Conservation (phyloP, 2,888 invertebrate species). For the Lasioglossum zephyrum region DNA sequence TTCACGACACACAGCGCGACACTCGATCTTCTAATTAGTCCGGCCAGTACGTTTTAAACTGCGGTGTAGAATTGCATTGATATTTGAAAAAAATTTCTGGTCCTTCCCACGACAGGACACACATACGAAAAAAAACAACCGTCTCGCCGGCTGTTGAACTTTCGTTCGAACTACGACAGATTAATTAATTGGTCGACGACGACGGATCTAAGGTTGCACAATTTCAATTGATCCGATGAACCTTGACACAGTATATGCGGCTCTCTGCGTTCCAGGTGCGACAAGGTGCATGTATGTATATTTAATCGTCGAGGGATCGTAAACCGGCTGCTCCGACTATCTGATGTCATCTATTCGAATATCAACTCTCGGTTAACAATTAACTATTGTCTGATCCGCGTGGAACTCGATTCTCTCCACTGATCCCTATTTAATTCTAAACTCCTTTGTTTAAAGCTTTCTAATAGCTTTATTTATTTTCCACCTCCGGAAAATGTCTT, state of each 20-base stretch:
- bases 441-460: not conserved
- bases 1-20: not conserved
- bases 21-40: constrained; percentile 5
- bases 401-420: not conserved
- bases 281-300: constrained; percentile 31
- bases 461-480: not conserved
- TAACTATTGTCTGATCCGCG: not conserved
- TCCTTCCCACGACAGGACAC: not conserved
- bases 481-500: not conserved
- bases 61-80: not conserved
- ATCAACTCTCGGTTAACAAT: constrained; percentile 8
- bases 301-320: constrained; percentile 39
- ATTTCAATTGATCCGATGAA: constrained; percentile 51
- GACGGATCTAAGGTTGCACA: constrained; percentile 38
- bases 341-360: constrained; percentile 54
- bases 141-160: not conserved
- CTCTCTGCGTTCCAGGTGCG: constrained; percentile 47
- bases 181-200: constrained; percentile 24
- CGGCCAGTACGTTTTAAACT: not conserved
- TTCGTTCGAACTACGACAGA: not conserved
- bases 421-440: not conserved
- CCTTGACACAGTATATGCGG: constrained; percentile 52
- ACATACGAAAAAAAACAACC: not conserved
- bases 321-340: constrained; percentile 10
- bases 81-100: not conserved